Evolutionary conservation across 2,113 vertebrate genomes (phyloP), one percentile per base, ranked within the genome.

Genomic region (Callipepla californica): DNA sequence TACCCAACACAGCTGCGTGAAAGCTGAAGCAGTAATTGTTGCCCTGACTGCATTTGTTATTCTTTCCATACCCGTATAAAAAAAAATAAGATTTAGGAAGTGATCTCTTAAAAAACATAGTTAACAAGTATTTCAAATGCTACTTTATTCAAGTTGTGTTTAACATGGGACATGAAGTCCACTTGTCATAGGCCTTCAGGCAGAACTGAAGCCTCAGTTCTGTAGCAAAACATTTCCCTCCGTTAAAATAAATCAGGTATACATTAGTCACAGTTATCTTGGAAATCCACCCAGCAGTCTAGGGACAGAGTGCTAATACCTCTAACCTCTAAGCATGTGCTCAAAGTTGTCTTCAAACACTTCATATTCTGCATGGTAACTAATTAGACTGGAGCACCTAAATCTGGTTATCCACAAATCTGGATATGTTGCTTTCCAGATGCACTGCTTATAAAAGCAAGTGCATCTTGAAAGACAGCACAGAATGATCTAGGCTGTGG

Each of bases 251-350:
- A 76, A 80, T 19, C 11, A 16, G 1, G 2, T 18, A 13, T 13
- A 22, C 9, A 11, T 12, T 13, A 17, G 19, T 19, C 21, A 57
- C 4, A 74, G 30, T 21, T 1, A 0, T 4, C 38, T 6, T 9
- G n/a, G 11, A 34, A 73, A 80, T 48, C 80, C 42, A 30, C 45
- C 18, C 9, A 62, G 50, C 30, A 80, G 9, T 28, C 65, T 62
- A 63, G 36, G 4, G 18, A 62, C 30, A 66, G 73, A 84, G 7
- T 13, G 40, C 50, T 26, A 26, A 32, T 59, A 15, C 15, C 44
- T 91, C 28, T 84, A 47, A 15, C 15, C 44, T 91, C 28, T 84
- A 47, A 80, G 26, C 5, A 6, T 1, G 2, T 13, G 18, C 3
- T 74, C 23, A 45, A 89, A 48, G 20, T 40, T 89, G 22, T 84